Evolutionary conservation across 2,888 invertebrate genomes (phyloP).

Genomic region (Resseliella maxima): DNA sequence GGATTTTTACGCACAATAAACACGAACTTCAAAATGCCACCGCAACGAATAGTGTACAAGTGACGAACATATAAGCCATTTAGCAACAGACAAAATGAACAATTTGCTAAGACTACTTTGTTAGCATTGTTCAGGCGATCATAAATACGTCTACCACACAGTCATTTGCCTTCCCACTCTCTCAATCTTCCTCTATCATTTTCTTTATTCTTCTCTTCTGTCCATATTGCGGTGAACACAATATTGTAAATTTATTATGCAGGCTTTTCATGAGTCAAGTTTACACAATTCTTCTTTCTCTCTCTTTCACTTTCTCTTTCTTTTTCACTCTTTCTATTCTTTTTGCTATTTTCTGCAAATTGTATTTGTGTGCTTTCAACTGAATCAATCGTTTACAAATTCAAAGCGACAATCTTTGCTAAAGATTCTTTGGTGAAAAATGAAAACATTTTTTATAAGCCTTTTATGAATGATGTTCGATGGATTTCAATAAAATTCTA

Average conservation of each 20-base stretch:
- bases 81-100: constrained; percentile 43
- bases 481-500: neutral
- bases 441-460: neutral
- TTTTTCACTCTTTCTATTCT: too few relatives aligned
- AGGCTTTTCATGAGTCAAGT: neutral
- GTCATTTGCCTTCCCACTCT: neutral
- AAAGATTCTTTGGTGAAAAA: neutral
- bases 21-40: neutral
- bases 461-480: neutral
- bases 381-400: neutral
- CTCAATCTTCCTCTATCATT: neutral
- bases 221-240: neutral
- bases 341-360: neutral
- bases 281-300: neutral
- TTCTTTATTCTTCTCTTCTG: too few relatives aligned
- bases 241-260: constrained; percentile 12
- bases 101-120: constrained; percentile 17
- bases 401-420: neutral
- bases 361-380: neutral
- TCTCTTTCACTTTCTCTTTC: too few relatives aligned
- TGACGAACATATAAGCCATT: constrained; percentile 27
- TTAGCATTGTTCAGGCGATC: neutral
- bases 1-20: constrained; percentile 51
- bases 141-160: neutral
- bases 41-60: neutral